These are phyloP conservation scores for Ganaspis brasiliensis DNA, from an alignment of 2,888 invertebrate species.

Conservation along the genomic window DNA sequence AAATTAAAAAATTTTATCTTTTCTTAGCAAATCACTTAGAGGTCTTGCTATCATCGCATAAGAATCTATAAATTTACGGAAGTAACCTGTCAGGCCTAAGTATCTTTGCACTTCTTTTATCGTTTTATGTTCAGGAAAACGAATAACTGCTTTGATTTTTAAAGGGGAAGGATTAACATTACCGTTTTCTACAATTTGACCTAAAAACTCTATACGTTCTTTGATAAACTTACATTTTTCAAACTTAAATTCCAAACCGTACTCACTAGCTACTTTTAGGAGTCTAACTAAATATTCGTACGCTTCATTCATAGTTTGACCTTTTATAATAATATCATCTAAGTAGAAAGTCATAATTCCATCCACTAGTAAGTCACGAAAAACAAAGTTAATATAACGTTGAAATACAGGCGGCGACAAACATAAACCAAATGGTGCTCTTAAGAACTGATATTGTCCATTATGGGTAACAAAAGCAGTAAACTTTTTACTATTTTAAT, in stretches of 20 bases:
- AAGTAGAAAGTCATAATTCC: constrained; percentile 11
- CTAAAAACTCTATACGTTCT: constrained; percentile 24
- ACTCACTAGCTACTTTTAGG: constrained; percentile 23
- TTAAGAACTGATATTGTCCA: constrained; percentile 51
- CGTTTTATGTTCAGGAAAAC: no score
- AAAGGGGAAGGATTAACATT: constrained; percentile 30
- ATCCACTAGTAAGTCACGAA: constrained; percentile 8
- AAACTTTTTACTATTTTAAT: constrained; percentile 46
- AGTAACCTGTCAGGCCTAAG: constrained; percentile 43
- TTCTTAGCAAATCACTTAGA: no score
- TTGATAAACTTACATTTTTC: constrained; percentile 48
- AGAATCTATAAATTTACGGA: constrained; percentile 36
- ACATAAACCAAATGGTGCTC: constrained; percentile 24
- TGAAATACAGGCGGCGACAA: constrained; percentile 38
- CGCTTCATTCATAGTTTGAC: not conserved
- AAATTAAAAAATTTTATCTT: not conserved
- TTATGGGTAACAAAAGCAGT: constrained; percentile 53
- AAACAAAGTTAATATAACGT: constrained; percentile 4
- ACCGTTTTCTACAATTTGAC: constrained; percentile 19
- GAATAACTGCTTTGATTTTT: constrained; percentile 22
- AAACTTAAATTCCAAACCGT: constrained; percentile 41
- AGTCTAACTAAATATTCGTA: not conserved
- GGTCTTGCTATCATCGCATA: constrained; percentile 26
- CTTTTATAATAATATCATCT: constrained; percentile 43
- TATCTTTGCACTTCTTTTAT: constrained; percentile 30